Evolutionary conservation across 2,113 vertebrate genomes (phyloP).

Genomic region (Neogale vison): DNA sequence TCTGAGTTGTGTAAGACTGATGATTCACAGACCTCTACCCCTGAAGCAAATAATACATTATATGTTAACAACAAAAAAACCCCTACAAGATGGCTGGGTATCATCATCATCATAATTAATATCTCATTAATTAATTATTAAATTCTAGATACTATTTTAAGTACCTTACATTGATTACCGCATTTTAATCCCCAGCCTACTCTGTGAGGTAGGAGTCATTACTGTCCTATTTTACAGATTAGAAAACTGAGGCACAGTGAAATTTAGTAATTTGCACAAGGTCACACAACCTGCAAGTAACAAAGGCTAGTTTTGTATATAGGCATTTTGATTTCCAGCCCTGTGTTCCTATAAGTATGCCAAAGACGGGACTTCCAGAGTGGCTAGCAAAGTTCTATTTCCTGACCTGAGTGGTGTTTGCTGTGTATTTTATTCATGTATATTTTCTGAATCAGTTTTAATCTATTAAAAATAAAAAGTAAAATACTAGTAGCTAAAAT

Average conservation of each 20-base stretch:
- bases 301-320: neutral
- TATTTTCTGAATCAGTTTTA: neutral
- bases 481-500: neutral
- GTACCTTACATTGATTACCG: neutral
- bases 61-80: neutral
- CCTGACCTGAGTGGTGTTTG: neutral
- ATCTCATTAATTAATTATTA: neutral
- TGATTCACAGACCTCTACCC: too few species aligned
- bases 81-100: neutral
- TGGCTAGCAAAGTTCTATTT: neutral
- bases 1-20: too few species aligned
- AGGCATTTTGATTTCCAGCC: neutral
- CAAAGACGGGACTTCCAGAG: neutral
- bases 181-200: neutral
- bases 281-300: neutral
- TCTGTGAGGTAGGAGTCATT: neutral
- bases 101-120: neutral
- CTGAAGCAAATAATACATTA: too few species aligned
- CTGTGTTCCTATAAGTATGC: neutral
- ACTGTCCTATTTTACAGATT: neutral
- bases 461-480: constrained; percentile 1
- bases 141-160: neutral
- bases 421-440: neutral
- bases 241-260: neutral
- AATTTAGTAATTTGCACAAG: neutral